Evolutionary conservation across 1,140 invertebrate species (phyloP), one percentile per base, ranked within the genome.

Genomic region (Phenacoccus solenopsis): DNA sequence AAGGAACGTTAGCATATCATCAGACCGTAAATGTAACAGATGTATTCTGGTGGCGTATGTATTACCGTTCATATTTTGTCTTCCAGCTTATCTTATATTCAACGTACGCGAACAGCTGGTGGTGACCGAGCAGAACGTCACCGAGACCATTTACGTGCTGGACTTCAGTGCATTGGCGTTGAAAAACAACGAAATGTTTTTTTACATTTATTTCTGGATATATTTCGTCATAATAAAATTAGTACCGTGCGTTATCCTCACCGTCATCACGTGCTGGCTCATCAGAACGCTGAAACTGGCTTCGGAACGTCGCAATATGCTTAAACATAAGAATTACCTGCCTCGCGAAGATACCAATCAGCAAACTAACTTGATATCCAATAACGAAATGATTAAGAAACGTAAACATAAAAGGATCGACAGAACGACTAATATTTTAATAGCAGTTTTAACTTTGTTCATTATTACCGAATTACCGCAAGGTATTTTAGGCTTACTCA

Each of bases 391-490:
- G 20, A 16, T 27, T 24, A 87, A 90, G 61, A 91, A 91, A 74
- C 82, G 84, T 71, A 80, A 87, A 1, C 79, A 88, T n/a, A 86
- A 87, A 72, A 85, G 87, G 74, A 90, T 89, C 7, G 91, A 96
- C 78, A 84, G 91, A 22, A 98, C 95, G 0, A 98, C 95, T 0
- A 84, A 87, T 28, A 98, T 98, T 94, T 80, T 98, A 32, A 81
- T 98, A 12, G 93, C 93, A 0, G 88, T 98, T 0, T 82, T 98
- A 0, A 82, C 94, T 4, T 83, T 98, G 0, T 98, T 98, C 76
- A 83, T 97, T 0, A 84, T 90, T 38, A 91, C 89, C 0, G 90
- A 91, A 77, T 87, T 94, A 73, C 92, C 92, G 0, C 91, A 94
- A 74, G 91, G 90, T 0, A 87, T 93, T 27, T 84, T 94, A 64